phyloP scores from a whole-genome alignment of 1,140 invertebrate genomes.

The Leptopilina boulardi region DNA sequence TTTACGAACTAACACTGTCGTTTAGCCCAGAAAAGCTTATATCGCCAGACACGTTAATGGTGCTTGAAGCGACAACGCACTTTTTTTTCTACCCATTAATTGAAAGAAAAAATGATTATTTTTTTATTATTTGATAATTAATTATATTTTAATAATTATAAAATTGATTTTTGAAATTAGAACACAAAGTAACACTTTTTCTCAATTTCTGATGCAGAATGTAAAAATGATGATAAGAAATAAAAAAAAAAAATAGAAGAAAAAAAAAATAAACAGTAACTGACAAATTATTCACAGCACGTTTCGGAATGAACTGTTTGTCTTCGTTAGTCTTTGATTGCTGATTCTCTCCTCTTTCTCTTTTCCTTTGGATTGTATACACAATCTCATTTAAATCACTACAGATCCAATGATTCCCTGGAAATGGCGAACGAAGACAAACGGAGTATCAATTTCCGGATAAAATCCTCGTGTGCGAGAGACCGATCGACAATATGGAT shows the following conservation, averaged over 20 bases:
- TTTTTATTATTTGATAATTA: no score
- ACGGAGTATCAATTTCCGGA: conserved; percentile 64
- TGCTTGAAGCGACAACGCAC: conserved; percentile 47
- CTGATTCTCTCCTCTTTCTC: conserved; percentile 14
- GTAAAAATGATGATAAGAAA: no score
- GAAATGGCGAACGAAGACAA: conserved; percentile 48
- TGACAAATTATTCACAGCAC: conserved; percentile 1
- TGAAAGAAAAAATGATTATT: no score
- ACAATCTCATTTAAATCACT: conserved; percentile 25
- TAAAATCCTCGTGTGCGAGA: conserved; percentile 66
- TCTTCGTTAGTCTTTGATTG: conserved; percentile 19
- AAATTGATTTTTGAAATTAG: no score
- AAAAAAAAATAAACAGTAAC: neutral
- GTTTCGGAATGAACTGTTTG: conserved; percentile 17
- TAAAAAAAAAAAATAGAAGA: neutral
- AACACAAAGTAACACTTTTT: no score
- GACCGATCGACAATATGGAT: conserved; percentile 56
- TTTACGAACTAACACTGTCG: conserved; percentile 56
- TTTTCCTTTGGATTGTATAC: conserved; percentile 26
- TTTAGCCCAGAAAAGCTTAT: conserved; percentile 51
- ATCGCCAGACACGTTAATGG: conserved; percentile 56
- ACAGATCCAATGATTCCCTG: conserved; percentile 26
- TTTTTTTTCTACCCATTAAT: conserved; percentile 54
- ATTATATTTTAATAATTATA: no score
- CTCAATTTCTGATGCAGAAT: no score